phyloP scores from a whole-genome alignment of 2,113 vertebrate genomes.

The Alligator sinensis region DNA sequence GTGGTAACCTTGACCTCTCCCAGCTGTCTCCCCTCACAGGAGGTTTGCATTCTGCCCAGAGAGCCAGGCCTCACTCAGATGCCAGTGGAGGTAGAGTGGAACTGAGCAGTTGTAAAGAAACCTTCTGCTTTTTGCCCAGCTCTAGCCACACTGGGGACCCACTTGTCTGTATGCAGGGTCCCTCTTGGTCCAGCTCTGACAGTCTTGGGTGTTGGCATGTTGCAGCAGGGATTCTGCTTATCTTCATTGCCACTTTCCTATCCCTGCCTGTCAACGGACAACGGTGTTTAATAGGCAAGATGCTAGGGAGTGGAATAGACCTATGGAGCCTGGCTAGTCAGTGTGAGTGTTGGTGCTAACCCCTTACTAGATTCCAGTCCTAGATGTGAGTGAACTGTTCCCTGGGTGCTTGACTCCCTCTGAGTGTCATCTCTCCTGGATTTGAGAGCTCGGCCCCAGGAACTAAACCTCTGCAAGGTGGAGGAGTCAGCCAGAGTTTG shows the following conservation, averaged over 20 bases:
- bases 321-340: background rate
- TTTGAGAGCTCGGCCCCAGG: background rate
- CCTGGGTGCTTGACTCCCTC: background rate
- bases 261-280: background rate
- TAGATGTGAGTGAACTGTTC: background rate
- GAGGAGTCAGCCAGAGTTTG: background rate
- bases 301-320: background rate
- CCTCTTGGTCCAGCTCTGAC: background rate
- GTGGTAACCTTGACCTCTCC: conserved; percentile 62
- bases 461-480: background rate
- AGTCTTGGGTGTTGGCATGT: background rate
- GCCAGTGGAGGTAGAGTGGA: background rate
- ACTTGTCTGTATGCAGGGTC: background rate
- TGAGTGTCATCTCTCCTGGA: background rate
- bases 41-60: conserved; percentile 35
- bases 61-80: fast-evolving
- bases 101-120: conserved; percentile 11
- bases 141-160: background rate
- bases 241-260: background rate
- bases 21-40: conserved; percentile 42
- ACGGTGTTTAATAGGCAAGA: background rate
- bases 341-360: background rate
- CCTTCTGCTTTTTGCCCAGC: conserved; percentile 18
- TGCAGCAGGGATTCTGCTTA: background rate
- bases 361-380: background rate